Percentiles rank a stretch among this genome's conserved stretches.
These are phyloP conservation scores for Physella acuta DNA, from an alignment of 1,140 invertebrate genomes.

Conservation along the genomic window DNA sequence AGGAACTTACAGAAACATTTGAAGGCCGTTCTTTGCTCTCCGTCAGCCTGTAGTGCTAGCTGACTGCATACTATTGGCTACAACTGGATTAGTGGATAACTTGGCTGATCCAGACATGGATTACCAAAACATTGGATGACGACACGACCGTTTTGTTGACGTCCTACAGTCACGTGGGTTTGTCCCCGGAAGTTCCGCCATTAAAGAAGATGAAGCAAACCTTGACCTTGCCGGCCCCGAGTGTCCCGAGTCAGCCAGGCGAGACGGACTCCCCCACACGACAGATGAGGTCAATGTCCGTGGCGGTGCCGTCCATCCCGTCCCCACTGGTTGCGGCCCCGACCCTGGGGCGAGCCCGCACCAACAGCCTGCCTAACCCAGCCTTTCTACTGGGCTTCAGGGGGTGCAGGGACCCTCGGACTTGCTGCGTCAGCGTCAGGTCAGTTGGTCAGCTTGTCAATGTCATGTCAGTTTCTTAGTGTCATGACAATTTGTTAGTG, in stretches of 20 bases:
- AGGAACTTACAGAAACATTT: too few relatives aligned
- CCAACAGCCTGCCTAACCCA: conserved; percentile 16
- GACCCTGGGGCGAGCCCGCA: neutral
- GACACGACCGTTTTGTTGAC: too few relatives aligned
- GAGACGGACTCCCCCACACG: conserved; percentile 3
- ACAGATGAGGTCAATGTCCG: conserved; percentile 14
- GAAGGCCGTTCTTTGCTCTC: too few relatives aligned
- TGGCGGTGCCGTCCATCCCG: neutral
- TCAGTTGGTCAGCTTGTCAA: neutral
- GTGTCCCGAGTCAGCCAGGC: neutral
- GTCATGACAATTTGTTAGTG: too few relatives aligned
- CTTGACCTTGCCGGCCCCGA: neutral
- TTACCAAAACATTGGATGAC: too few relatives aligned
- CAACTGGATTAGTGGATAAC: too few relatives aligned
- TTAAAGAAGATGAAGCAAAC: conserved; percentile 9
- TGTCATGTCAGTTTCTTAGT: too few relatives aligned
- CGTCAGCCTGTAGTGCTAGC: too few relatives aligned
- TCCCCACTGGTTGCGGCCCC: neutral
- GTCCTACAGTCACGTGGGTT: too few relatives aligned
- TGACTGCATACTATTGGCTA: too few relatives aligned
- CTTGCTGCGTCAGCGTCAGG: conserved; percentile 18
- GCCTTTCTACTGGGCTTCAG: conserved; percentile 11
- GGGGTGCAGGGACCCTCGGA: conserved; percentile 5
- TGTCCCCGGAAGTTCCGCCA: too few relatives aligned
- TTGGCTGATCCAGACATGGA: too few relatives aligned